A percentile compares a stretch with the other conserved stretches of the same genome.
Evolutionary conservation across 2,888 invertebrate genomes (phyloP).

Genomic region (Osmoderma eremita): DNA sequence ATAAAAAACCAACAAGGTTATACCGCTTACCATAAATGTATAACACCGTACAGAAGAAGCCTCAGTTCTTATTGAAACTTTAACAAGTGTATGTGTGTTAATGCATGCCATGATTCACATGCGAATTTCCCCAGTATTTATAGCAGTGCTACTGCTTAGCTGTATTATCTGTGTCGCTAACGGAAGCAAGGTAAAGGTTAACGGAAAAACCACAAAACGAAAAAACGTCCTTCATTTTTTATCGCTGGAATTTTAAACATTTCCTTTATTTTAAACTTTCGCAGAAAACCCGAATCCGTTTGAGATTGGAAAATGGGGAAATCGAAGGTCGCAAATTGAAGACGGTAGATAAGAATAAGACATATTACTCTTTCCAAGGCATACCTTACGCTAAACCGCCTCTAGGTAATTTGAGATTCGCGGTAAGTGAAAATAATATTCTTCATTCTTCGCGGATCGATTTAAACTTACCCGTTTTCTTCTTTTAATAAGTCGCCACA

Average conservation of each 20-base stretch:
- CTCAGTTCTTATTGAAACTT: no score
- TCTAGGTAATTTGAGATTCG: constrained; percentile 41
- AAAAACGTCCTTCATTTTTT: background rate
- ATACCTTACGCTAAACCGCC: constrained; percentile 44
- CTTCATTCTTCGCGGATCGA: background rate
- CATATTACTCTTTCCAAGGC: constrained; percentile 39
- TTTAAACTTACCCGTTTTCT: background rate
- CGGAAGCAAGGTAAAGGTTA: no score
- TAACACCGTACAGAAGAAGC: no score
- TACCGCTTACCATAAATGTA: no score
- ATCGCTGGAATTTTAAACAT: background rate
- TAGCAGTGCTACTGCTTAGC: no score
- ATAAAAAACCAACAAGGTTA: no score
- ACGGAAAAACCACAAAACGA: no score
- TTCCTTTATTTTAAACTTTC: background rate
- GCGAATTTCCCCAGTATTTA: no score
- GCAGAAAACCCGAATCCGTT: background rate
- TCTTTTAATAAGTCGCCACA: constrained; percentile 36
- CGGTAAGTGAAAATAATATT: constrained; percentile 33
- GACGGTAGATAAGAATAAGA: constrained; percentile 37
- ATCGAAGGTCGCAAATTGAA: constrained; percentile 27
- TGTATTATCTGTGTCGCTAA: no score
- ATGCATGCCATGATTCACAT: no score
- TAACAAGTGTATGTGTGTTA: no score
- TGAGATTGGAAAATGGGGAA: constrained; percentile 31